Conservation (phyloP, 2,113 vertebrate species). For the Passer montanus region DNA sequence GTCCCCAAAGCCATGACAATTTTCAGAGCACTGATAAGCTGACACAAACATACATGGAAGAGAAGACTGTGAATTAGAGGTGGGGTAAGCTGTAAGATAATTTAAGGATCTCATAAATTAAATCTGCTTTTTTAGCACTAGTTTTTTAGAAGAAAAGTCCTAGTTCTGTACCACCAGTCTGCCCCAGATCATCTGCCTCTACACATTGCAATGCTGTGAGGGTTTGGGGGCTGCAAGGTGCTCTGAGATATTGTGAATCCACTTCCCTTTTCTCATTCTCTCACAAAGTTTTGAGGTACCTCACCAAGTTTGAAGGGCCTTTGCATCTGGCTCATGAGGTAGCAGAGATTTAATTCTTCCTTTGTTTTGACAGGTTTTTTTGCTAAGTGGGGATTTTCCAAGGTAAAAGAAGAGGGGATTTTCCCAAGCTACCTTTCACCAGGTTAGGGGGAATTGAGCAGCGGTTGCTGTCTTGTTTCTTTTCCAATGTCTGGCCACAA, state of each 20-base stretch:
- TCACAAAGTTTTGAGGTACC: background rate
- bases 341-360: background rate
- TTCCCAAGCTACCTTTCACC: background rate
- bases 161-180: background rate
- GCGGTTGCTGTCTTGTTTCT: background rate
- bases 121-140: background rate
- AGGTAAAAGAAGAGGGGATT: background rate
- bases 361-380: background rate
- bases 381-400: background rate
- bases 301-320: background rate
- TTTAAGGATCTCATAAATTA: background rate
- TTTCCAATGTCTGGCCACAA: background rate
- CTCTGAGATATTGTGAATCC: background rate
- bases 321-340: background rate
- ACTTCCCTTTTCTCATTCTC: background rate
- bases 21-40: background rate
- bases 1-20: background rate
- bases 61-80: background rate
- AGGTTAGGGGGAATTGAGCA: background rate
- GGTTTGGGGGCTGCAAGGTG: background rate
- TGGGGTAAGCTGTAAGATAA: background rate
- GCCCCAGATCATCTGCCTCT: background rate
- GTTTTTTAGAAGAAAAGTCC: background rate
- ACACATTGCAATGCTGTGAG: background rate
- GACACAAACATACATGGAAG: fast-evolving